Conservation (phyloP, 2,888 invertebrate species). For the Tenodera sinensis region DNA sequence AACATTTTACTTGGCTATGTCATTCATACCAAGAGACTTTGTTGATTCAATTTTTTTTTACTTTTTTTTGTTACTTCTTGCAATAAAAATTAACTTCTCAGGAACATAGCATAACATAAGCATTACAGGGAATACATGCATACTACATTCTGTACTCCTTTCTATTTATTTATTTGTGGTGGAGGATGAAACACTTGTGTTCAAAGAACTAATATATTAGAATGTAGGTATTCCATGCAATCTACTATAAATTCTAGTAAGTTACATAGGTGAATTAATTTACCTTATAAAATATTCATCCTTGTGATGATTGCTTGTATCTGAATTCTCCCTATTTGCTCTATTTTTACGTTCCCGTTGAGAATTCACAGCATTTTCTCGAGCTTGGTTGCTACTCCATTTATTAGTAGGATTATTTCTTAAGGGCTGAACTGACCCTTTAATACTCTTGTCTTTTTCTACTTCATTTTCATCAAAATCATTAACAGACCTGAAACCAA, state of each 20-base stretch:
- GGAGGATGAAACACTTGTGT: too few relatives aligned
- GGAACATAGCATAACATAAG: too few relatives aligned
- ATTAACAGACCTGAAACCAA: slow-evolving; percentile 44
- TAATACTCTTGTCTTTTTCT: slow-evolving; percentile 48
- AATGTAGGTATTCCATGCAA: neutral
- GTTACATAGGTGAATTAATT: slow-evolving; percentile 1
- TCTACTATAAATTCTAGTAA: neutral
- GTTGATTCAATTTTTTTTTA: too few relatives aligned
- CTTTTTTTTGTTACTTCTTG: too few relatives aligned
- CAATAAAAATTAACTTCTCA: too few relatives aligned
- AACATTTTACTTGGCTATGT: too few relatives aligned
- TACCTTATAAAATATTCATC: slow-evolving; percentile 52
- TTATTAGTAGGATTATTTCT: slow-evolving; percentile 43
- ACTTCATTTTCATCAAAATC: slow-evolving; percentile 49
- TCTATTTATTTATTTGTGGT: too few relatives aligned
- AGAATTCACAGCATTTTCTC: slow-evolving; percentile 48
- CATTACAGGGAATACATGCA: too few relatives aligned
- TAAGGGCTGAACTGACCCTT: slow-evolving; percentile 38
- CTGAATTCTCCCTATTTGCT: slow-evolving; percentile 43
- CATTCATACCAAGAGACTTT: too few relatives aligned
- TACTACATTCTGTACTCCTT: too few relatives aligned
- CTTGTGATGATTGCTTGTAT: slow-evolving; percentile 39
- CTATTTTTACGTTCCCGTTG: slow-evolving; percentile 51
- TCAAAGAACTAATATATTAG: too few relatives aligned
- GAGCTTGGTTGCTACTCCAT: slow-evolving; percentile 48